A percentile compares a stretch with the other conserved stretches of the same genome.
Conservation (phyloP, 2,797 vertebrate genomes). For the Gymnodraco acuticeps region DNA sequence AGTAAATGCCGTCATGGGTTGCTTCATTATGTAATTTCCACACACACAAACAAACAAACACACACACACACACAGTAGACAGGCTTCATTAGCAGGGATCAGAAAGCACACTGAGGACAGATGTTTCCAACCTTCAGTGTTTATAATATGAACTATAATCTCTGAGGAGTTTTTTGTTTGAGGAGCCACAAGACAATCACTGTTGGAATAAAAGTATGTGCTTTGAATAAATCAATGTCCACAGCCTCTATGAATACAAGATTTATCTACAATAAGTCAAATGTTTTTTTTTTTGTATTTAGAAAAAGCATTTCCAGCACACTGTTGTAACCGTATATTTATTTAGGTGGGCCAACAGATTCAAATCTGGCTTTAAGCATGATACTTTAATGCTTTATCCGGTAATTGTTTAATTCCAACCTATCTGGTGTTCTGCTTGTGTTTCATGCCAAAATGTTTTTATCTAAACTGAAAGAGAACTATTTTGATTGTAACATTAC, state of each 20-base stretch:
- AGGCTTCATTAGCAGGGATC: slow-evolving; percentile 73
- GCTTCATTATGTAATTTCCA: slow-evolving; percentile 72
- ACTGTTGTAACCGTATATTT: background rate
- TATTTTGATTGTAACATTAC: background rate
- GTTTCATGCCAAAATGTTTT: too few species aligned
- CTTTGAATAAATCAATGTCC: slow-evolving; percentile 9
- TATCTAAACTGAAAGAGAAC: too few species aligned
- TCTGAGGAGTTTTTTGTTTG: slow-evolving; percentile 31
- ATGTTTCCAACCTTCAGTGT: slow-evolving; percentile 66
- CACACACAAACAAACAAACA: slow-evolving; percentile 29
- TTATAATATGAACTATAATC: slow-evolving; percentile 36
- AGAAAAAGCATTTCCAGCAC: background rate
- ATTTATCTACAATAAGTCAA: background rate
- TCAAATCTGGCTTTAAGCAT: background rate
- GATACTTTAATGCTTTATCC: background rate
- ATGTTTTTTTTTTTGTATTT: background rate
- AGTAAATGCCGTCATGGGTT: slow-evolving; percentile 76
- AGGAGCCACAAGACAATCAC: slow-evolving; percentile 21
- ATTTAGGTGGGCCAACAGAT: background rate
- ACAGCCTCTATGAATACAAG: background rate
- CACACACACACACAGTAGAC: slow-evolving; percentile 44
- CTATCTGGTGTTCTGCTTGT: background rate
- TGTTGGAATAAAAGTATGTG: slow-evolving; percentile 28
- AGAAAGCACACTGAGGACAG: slow-evolving; percentile 61
- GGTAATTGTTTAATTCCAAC: background rate